phyloP scores from a whole-genome alignment of 2,888 invertebrate species.

The Drosophila birchii region DNA sequence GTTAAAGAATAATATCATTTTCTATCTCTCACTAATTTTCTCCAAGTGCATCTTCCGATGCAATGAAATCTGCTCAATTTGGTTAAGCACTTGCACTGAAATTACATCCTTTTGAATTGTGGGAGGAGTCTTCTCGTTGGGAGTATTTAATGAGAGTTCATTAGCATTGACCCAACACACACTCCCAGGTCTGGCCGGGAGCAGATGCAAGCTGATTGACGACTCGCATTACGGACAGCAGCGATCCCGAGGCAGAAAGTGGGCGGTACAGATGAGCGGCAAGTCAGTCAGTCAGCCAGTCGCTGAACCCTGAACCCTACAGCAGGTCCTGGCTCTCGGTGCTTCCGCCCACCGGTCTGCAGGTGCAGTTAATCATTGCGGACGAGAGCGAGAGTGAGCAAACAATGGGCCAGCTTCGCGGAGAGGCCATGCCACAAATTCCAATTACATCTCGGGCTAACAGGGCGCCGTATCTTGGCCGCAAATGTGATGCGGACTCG shows the following conservation, averaged over 20 bases:
- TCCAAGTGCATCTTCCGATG: neutral
- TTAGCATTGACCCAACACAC: conserved; percentile 60
- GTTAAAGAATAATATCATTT: too few relatives aligned
- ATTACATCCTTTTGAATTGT: conserved; percentile 57
- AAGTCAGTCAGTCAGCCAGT: conserved; percentile 49
- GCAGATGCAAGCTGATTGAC: conserved; percentile 87
- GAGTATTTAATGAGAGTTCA: conserved; percentile 65
- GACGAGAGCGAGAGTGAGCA: conserved; percentile 78
- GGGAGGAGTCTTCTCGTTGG: conserved; percentile 73
- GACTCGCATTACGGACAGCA: conserved; percentile 73
- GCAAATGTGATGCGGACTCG: conserved; percentile 31
- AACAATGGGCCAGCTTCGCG: conserved; percentile 61
- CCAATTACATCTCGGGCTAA: conserved; percentile 69
- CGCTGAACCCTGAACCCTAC: neutral
- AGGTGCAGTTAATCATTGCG: conserved; percentile 82
- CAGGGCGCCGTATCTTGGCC: conserved; percentile 25
- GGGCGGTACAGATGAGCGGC: conserved; percentile 1
- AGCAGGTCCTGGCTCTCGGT: conserved; percentile 38
- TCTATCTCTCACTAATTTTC: neutral
- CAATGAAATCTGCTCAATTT: conserved; percentile 86
- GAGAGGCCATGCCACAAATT: conserved; percentile 59
- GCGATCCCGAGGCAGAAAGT: conserved; percentile 22
- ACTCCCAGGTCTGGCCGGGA: conserved; percentile 86
- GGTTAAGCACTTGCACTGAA: conserved; percentile 86
- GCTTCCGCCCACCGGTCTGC: conserved; percentile 59